These are phyloP conservation scores for Scomber japonicus DNA, from an alignment of 2,113 vertebrate genomes.

Conservation along the genomic window DNA sequence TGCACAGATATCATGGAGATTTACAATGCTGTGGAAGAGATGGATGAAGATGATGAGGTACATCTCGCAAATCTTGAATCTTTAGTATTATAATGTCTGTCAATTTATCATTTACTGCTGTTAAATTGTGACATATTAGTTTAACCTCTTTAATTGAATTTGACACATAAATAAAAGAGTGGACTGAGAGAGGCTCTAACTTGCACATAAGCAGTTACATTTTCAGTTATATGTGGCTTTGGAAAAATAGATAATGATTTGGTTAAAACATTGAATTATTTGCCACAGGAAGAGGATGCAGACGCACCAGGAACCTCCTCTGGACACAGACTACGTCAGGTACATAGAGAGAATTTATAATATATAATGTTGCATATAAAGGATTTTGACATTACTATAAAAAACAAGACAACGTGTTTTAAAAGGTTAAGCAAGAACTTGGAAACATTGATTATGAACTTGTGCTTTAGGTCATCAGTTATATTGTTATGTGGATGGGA, in stretches of 20 bases:
- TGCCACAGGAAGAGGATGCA: conserved; percentile 86
- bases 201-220: neutral
- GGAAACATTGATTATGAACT: neutral
- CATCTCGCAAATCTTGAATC: neutral
- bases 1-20: conserved; percentile 93
- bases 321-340: conserved; percentile 86
- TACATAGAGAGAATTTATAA: conserved; percentile 21
- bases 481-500: neutral
- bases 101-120: neutral
- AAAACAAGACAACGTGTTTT: neutral
- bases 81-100: neutral
- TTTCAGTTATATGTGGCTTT: neutral
- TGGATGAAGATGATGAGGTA: conserved; percentile 92
- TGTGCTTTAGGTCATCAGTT: no score
- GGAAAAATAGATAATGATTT: neutral
- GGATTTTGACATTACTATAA: neutral
- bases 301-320: conserved; percentile 89
- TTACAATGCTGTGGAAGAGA: conserved; percentile 89
- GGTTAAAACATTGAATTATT: conserved; percentile 3
- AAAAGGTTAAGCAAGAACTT: neutral
- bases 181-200: neutral
- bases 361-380: neutral
- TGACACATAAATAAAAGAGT: no score
- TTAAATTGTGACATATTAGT: neutral
- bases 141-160: neutral